Percentiles rank a stretch among this genome's conserved stretches.
These are phyloP conservation scores for Pterobdella sp. DNA, from an alignment of 2,888 invertebrate genomes.

Conservation along the genomic window DNA sequence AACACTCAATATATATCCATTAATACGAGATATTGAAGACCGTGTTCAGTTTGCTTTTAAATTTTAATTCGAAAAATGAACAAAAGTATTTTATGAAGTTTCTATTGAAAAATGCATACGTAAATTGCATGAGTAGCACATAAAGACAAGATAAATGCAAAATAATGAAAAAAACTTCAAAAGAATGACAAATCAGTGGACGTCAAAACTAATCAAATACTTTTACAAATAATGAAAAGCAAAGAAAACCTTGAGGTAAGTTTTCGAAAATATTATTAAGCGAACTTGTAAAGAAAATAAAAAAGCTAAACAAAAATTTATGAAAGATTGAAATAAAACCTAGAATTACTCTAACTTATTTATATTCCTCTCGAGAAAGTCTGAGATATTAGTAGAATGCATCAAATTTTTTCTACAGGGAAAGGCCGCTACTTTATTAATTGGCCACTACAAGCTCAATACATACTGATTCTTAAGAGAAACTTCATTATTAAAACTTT, in stretches of 20 bases:
- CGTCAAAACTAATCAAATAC: not conserved
- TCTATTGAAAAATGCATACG: no score
- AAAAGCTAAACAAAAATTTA: not conserved
- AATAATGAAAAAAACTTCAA: not conserved
- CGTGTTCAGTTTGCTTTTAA: no score
- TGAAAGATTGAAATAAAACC: not conserved
- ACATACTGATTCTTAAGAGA: not conserved
- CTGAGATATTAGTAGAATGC: slow-evolving; percentile 27
- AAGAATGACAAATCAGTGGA: not conserved
- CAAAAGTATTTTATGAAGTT: no score
- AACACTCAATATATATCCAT: no score
- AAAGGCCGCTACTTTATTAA: not conserved
- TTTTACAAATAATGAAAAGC: not conserved
- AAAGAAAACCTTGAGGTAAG: not conserved
- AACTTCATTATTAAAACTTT: not conserved
- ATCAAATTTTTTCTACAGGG: slow-evolving; percentile 13
- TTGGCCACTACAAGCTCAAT: not conserved
- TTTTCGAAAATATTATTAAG: not conserved
- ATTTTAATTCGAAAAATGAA: no score
- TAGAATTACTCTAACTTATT: slow-evolving; percentile 2
- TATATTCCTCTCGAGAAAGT: slow-evolving; percentile 24
- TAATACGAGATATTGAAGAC: no score
- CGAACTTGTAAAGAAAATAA: not conserved
- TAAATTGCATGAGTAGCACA: not conserved
- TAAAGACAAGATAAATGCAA: not conserved